Percentiles rank a stretch among this genome's conserved stretches.
Evolutionary conservation across 2,113 vertebrate species (phyloP).

Genomic region (Macrotus californicus): DNA sequence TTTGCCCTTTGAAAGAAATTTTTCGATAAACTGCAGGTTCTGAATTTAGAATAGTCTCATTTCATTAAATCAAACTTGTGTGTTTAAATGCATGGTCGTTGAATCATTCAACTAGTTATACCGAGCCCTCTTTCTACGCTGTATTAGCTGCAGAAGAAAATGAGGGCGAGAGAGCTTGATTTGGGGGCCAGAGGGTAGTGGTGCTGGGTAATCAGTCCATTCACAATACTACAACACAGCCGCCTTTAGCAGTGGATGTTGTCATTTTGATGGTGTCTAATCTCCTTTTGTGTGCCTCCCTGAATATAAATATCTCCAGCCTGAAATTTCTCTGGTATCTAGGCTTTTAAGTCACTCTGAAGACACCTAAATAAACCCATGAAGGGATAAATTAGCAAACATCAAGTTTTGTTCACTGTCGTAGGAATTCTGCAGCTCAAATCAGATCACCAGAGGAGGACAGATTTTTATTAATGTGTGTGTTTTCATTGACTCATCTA

Average conservation of each 20-base stretch:
- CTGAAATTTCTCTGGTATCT: constrained; percentile 47
- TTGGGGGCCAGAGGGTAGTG: neutral
- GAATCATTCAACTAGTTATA: constrained; percentile 34
- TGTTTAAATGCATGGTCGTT: constrained; percentile 27
- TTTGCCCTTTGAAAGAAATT: constrained; percentile 42
- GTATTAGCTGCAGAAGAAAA: constrained; percentile 1
- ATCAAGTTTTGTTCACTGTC: constrained; percentile 19
- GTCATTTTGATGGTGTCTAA: constrained; percentile 36
- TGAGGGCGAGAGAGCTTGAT: neutral
- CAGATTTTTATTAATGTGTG: neutral
- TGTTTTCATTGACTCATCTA: neutral
- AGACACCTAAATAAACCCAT: constrained; percentile 35
- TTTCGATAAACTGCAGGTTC: constrained; percentile 42
- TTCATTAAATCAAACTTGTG: neutral
- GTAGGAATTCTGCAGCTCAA: constrained; percentile 12
- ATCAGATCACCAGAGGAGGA: constrained; percentile 46
- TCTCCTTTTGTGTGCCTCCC: constrained; percentile 5
- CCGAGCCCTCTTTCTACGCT: neutral
- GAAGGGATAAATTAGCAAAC: constrained; percentile 45
- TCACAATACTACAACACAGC: constrained; percentile 24
- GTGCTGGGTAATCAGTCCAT: neutral
- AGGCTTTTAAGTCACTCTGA: constrained; percentile 57
- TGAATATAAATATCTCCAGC: neutral
- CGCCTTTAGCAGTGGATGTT: constrained; percentile 35
- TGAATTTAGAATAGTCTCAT: neutral